Evolutionary conservation across 2,797 vertebrate species (phyloP), one percentile per base, ranked within the genome.

Genomic region (Margarornis squamiger): DNA sequence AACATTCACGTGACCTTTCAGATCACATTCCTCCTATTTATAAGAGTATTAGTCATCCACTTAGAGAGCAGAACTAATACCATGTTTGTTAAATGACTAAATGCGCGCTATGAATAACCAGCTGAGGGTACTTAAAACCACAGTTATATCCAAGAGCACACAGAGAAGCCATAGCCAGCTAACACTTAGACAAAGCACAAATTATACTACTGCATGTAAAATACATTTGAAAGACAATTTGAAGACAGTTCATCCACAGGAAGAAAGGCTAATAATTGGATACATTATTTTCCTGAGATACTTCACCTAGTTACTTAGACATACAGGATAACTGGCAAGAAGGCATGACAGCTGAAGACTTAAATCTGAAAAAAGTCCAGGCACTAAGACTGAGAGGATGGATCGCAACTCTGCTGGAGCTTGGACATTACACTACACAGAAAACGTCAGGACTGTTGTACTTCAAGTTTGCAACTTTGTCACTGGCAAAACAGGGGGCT

Each of bases 21-120:
- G 94, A 95, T 95, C 90, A 82, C 96, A 94, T 95, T 94, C 90
- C 77, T 95, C 94, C 96, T 96, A 96, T 96, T 96, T 96, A 95
- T 97, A 94, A 93, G 80, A 89, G 93, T 73, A 71, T 96, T 97
- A 95, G 90, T 95, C 96, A 96, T 79, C 95, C 93, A 92, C 91
- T 95, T 93, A 90, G 90, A 88, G 83, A 94, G 90, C 90, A 95
- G 91, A 92, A 95, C 88, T 87, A 94, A 95, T 71, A 94, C 91
- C 90, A 79, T 94, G 90, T 93, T 96, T 95, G 95, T 91, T 95
- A 94, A 94, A 90, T 96, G 94, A 96, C 94, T 96, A 95, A 86
- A 95, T 62, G 86, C 21, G 32, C 3, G 4, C 94, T 95, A 93
- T 94, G 94, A 96, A 96, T 97, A 97, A 96, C 91, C 84, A 82